These are phyloP conservation scores for Hemibagrus guttatus DNA, from an alignment of 2,797 vertebrate species.

Conservation along the genomic window DNA sequence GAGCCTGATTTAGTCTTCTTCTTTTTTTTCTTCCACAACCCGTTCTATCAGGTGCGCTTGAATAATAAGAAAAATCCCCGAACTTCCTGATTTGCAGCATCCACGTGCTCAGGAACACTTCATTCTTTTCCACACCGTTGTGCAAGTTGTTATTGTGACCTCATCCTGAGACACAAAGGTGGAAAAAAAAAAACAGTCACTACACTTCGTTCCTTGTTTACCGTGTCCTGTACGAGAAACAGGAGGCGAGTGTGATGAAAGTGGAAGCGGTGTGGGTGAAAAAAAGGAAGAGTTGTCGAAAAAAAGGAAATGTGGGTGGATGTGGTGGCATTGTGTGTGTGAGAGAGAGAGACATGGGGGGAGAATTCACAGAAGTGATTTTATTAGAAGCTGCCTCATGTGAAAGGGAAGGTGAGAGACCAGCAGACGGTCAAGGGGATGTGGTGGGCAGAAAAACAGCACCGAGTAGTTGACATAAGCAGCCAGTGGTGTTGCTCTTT, in stretches of 20 bases:
- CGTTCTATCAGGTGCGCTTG: background rate
- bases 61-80: background rate
- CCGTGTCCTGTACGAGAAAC: constrained; percentile 14
- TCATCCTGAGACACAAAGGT: background rate
- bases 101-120: background rate
- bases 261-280: constrained; percentile 64
- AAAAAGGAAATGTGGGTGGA: constrained; percentile 51
- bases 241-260: constrained; percentile 56
- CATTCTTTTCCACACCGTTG: background rate
- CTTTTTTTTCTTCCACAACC: too few species aligned
- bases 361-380: constrained; percentile 38
- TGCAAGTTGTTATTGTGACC: background rate
- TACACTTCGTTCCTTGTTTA: constrained; percentile 46
- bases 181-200: constrained; percentile 20
- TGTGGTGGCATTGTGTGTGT: background rate
- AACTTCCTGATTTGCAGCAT: background rate
- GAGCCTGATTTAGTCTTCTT: too few species aligned
- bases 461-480: background rate
- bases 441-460: constrained; percentile 57
- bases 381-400: constrained; percentile 66
- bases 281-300: constrained; percentile 70
- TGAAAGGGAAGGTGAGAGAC: constrained; percentile 55
- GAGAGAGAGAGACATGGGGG: background rate
- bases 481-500: background rate
- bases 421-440: constrained; percentile 65